These are phyloP conservation scores for Gobio gobio DNA, from an alignment of 2,113 vertebrate species.

Conservation along the genomic window DNA sequence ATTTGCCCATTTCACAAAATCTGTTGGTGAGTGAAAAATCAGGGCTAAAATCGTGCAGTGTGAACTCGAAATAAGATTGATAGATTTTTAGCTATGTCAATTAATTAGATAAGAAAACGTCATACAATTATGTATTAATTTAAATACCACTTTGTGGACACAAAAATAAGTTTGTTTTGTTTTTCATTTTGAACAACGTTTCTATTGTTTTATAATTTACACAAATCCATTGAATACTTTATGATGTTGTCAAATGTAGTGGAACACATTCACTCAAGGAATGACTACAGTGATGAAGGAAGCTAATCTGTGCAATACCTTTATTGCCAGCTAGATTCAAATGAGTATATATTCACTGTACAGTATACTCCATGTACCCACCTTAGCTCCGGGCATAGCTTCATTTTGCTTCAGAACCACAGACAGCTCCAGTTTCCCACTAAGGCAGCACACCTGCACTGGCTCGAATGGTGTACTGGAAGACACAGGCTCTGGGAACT, in stretches of 20 bases:
- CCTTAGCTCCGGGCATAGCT: slow-evolving; percentile 92
- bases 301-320: not conserved
- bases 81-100: no score
- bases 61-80: no score
- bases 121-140: no score
- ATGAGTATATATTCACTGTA: not conserved
- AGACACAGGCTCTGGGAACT: slow-evolving; percentile 88
- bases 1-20: no score
- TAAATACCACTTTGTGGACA: no score
- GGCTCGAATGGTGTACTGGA: slow-evolving; percentile 83
- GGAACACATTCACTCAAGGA: not conserved
- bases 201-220: no score
- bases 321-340: not conserved
- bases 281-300: not conserved
- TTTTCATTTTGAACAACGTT: no score
- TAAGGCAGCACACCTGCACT: slow-evolving; percentile 88
- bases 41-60: no score
- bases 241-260: not conserved
- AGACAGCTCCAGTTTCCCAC: slow-evolving; percentile 87
- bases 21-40: no score
- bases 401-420: slow-evolving; percentile 94
- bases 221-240: not conserved
- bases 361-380: slow-evolving; percentile 51
- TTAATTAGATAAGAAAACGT: no score
- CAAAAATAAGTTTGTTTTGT: no score